A percentile compares a stretch with the other conserved stretches of the same genome.
Evolutionary conservation across 1,140 invertebrate genomes (phyloP).

Genomic region (Penaeus japonicus): DNA sequence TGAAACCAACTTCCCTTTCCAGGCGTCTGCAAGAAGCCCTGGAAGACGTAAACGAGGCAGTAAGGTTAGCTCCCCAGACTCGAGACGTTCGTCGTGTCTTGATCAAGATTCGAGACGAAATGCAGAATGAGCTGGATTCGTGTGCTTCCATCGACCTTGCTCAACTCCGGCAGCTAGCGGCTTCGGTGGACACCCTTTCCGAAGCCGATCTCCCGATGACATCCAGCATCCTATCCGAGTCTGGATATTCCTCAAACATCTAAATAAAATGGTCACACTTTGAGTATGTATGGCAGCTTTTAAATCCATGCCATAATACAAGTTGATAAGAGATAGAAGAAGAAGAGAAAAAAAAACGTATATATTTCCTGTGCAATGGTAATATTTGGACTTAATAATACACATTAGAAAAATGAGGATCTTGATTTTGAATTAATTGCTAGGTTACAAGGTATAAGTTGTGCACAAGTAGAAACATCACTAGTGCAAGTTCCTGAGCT

Average conservation of each 20-base stretch:
- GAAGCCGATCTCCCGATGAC: conserved; percentile 64
- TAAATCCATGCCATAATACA: not conserved
- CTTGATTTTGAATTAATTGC: no score
- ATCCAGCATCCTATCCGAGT: conserved; percentile 58
- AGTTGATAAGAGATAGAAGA: not conserved
- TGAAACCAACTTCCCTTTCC: conserved; percentile 39
- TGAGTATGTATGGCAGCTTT: not conserved
- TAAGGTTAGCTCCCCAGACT: conserved; percentile 69
- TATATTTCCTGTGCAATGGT: not conserved
- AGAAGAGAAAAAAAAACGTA: not conserved
- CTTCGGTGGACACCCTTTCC: conserved; percentile 68
- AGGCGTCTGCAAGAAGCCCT: conserved; percentile 71
- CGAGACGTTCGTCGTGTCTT: conserved; percentile 74
- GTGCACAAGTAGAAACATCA: not conserved
- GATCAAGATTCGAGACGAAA: conserved; percentile 73
- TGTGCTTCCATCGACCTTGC: conserved; percentile 62
- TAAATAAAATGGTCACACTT: conserved; percentile 20
- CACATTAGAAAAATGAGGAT: no score
- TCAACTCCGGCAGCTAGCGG: conserved; percentile 60
- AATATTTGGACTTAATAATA: no score
- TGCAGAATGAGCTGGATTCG: conserved; percentile 62
- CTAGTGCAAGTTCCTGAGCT: conserved; percentile 7
- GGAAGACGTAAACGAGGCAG: conserved; percentile 75
- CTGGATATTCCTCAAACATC: conserved; percentile 59
- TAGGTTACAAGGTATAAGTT: not conserved